These are phyloP conservation scores for Steatornis caripensis DNA, from an alignment of 2,113 vertebrate species.

Conservation along the genomic window DNA sequence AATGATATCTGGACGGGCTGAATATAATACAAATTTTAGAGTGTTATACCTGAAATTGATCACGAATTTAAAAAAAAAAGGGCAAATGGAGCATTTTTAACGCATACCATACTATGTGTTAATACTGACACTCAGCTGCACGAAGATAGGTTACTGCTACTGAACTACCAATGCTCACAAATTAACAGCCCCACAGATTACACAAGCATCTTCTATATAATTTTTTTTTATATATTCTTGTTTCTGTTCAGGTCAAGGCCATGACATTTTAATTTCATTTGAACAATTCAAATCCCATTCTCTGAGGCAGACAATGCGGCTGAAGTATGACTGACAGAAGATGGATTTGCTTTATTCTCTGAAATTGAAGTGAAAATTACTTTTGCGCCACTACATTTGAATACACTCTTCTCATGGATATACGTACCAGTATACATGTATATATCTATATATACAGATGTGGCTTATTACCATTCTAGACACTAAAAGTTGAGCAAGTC, in stretches of 20 bases:
- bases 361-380: constrained; percentile 52
- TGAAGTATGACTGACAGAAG: background rate
- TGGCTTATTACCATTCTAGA: background rate
- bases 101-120: constrained; percentile 20
- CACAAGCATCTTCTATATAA: background rate
- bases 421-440: background rate
- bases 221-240: background rate
- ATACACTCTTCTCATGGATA: background rate
- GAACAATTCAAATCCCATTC: constrained; percentile 36
- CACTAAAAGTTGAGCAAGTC: background rate
- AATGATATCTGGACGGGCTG: constrained; percentile 67
- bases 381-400: constrained; percentile 8
- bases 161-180: constrained; percentile 47
- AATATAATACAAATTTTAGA: constrained; percentile 67
- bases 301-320: background rate
- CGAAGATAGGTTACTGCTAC: constrained; percentile 37
- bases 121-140: constrained; percentile 57
- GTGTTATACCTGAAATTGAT: constrained; percentile 27
- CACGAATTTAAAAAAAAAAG: background rate
- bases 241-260: constrained; percentile 49
- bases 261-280: constrained; percentile 52
- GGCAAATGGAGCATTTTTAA: constrained; percentile 4
- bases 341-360: constrained; percentile 12
- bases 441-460: background rate
- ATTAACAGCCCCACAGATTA: constrained; percentile 19